Evolutionary conservation across 1,140 invertebrate genomes (phyloP), one percentile per base, ranked within the genome.

Genomic region (Bombus waltoni): DNA sequence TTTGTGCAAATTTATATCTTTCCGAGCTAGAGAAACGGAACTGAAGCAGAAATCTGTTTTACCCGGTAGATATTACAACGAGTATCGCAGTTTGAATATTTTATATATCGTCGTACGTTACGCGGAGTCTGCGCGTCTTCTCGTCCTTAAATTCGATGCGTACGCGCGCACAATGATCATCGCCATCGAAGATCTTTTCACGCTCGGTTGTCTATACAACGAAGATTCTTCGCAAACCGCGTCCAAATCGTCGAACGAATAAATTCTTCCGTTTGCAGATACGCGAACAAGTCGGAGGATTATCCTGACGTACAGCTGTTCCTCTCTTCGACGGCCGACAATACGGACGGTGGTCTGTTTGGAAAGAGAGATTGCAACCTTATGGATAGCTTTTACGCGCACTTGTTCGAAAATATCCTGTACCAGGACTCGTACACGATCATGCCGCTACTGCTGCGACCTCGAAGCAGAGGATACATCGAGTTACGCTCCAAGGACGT

Each of bases 261-360:
- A n/a, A 75, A 83, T 42, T 13, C 1, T 42, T 13, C 1, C 22
- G 15, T 28, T 72, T 90, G 82, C 53, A 95, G 96, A 79, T 97
- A 97, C 82, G 96, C 96, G 85, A 95, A 97, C 87, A 92, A 74
- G 2, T 73, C 76, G 11, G 57, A 15, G 0, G 86, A 89, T 81
- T 70, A 85, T 38, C 98, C 98, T 0, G 98, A 98, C 91, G 96
- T 98, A 65, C 97, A 98, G 90, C 92, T 98, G 10, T 97, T 98
- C 86, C 94, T 98, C 85, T 96, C 96, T 5, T 96, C 97, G 3
- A 96, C 96, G 47, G 96, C 96, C 18, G 97, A 98, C 82, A 97
- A 96, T 70, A 96, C 97, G 6, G 98, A 98, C 89, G 97, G 97
- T 3, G 98, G 98, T 2, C 85, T 97, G 42, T 96, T 97, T 80